Percentiles rank a stretch among this genome's conserved stretches.
Conservation (phyloP, 2,113 vertebrate species). For the Silurus glanis region DNA sequence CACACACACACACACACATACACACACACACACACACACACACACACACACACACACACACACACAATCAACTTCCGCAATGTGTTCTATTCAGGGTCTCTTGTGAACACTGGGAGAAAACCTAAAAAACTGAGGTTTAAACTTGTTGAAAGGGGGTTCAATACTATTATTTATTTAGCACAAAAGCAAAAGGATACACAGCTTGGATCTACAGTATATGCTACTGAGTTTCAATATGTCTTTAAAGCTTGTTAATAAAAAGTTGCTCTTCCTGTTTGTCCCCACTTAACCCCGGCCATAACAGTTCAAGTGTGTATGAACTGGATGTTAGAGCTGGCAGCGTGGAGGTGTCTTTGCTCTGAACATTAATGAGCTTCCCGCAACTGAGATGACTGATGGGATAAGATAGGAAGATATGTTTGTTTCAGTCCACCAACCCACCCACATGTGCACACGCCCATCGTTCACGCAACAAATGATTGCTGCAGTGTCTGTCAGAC, state of each 20-base stretch:
- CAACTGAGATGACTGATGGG: conserved; percentile 34
- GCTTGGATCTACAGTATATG: background rate
- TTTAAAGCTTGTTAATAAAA: background rate
- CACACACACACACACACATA: conserved; percentile 8
- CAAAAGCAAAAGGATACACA: background rate
- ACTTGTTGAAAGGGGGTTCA: background rate
- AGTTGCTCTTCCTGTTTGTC: conserved; percentile 24
- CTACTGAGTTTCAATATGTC: background rate
- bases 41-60: conserved; percentile 6
- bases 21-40: background rate
- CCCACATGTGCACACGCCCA: background rate
- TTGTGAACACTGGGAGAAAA: background rate
- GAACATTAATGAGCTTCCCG: conserved; percentile 13
- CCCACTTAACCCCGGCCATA: conserved; percentile 14
- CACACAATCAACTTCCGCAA: background rate
- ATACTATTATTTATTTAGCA: conserved; percentile 2
- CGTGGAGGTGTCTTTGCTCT: conserved; percentile 25
- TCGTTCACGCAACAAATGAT: background rate
- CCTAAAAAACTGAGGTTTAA: background rate
- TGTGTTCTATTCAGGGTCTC: background rate
- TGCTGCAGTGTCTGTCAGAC: background rate
- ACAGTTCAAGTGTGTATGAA: conserved; percentile 1
- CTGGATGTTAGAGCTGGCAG: conserved; percentile 25
- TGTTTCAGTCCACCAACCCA: background rate
- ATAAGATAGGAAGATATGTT: background rate